Conservation (phyloP, 2,113 vertebrate genomes). For the Isurus oxyrinchus region DNA sequence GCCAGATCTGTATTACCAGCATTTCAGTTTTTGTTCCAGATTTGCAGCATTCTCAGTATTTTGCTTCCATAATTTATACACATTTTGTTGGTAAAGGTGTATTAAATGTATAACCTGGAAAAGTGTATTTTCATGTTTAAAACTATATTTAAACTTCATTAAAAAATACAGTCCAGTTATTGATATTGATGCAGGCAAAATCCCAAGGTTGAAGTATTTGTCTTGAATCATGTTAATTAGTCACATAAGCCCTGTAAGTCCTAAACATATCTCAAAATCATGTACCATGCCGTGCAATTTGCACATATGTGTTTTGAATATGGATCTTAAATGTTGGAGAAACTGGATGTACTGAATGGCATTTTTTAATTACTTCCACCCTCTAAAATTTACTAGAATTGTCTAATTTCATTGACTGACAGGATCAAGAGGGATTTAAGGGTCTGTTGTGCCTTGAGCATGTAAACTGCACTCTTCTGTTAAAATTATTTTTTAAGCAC, state of each 20-base stretch:
- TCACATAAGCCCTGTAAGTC: neutral
- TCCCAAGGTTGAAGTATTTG: neutral
- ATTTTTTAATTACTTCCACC: neutral
- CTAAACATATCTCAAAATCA: neutral
- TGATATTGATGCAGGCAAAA: neutral
- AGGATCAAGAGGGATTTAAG: neutral
- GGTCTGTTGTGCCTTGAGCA: neutral
- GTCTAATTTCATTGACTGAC: neutral
- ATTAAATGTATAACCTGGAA: neutral
- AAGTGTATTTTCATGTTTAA: neutral
- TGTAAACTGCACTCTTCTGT: neutral
- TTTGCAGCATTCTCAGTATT: neutral
- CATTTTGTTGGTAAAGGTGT: neutral
- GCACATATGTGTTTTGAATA: neutral
- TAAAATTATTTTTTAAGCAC: neutral
- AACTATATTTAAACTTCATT: neutral
- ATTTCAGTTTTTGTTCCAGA: neutral
- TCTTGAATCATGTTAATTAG: neutral
- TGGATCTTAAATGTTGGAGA: neutral
- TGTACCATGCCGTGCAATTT: neutral
- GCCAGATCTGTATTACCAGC: neutral
- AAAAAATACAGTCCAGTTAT: neutral
- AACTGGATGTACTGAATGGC: neutral
- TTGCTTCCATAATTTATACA: neutral
- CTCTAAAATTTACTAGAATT: neutral